Evolutionary conservation across 2,797 vertebrate species (phyloP).

Genomic region (Gallinago stenura): DNA sequence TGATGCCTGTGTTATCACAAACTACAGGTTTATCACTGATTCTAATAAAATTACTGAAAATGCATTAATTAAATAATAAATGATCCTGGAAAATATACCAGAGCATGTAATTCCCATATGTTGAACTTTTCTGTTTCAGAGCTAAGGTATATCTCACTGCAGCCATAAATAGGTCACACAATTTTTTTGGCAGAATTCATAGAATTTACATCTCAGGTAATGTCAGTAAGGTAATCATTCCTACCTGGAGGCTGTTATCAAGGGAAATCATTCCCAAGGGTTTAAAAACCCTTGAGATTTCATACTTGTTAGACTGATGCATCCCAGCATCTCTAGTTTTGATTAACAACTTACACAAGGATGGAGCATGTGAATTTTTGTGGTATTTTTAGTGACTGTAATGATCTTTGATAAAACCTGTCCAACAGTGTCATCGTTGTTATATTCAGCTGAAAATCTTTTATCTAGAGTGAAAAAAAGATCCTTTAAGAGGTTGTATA

Average conservation of each 20-base stretch:
- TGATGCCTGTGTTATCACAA: background rate
- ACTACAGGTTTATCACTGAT: background rate
- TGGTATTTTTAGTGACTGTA: slow-evolving; percentile 43
- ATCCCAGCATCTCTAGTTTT: background rate
- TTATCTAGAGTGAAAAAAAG: background rate
- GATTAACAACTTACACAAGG: background rate
- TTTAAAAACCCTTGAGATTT: background rate
- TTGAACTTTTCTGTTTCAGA: background rate
- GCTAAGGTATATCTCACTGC: background rate
- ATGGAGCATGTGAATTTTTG: background rate
- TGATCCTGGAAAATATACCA: background rate
- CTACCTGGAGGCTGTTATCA: background rate
- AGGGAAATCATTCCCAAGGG: background rate
- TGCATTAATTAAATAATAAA: background rate
- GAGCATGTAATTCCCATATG: background rate
- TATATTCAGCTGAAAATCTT: slow-evolving; percentile 17
- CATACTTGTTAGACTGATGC: background rate
- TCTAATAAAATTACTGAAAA: background rate
- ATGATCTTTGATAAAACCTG: slow-evolving; percentile 42
- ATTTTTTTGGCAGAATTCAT: background rate
- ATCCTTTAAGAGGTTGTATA: background rate
- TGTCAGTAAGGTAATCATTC: background rate
- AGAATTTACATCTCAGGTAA: background rate
- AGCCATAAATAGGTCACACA: background rate
- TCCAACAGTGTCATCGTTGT: background rate